phyloP scores from a whole-genome alignment of 2,888 invertebrate genomes.

The Catocala fraxini region DNA sequence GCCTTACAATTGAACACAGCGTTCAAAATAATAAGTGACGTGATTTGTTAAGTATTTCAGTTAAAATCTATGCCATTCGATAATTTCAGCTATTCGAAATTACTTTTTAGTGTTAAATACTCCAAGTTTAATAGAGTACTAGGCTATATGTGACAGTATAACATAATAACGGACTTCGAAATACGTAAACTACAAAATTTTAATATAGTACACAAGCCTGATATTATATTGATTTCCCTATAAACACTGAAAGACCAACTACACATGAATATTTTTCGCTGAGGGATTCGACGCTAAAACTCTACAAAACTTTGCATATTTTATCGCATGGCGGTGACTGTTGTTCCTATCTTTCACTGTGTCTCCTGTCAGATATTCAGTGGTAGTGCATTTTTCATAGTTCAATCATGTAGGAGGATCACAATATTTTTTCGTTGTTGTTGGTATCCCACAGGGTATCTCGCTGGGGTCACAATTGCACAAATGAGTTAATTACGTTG shows the following conservation, averaged over 20 bases:
- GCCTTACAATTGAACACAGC: no score
- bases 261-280: conserved; percentile 37
- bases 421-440: conserved; percentile 52
- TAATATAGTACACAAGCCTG: no score
- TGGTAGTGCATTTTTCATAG: conserved; percentile 76
- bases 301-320: conserved; percentile 66
- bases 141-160: no score
- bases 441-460: conserved; percentile 41
- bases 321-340: conserved; percentile 52
- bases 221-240: no score
- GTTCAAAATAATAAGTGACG: no score
- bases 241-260: conserved; percentile 15
- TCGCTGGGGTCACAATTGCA: conserved; percentile 29
- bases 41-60: no score
- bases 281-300: conserved; percentile 59
- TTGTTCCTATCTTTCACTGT: conserved; percentile 65
- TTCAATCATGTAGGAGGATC: conserved; percentile 68
- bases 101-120: conserved; percentile 3
- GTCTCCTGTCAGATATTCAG: conserved; percentile 66
- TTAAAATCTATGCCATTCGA: no score
- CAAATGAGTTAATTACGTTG: conserved; percentile 15
- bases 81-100: neutral
- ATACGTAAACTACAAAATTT: no score
- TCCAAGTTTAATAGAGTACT: no score
- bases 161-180: no score